phyloP scores from a whole-genome alignment of 2,113 vertebrate species.

The Stigmatopora nigra region DNA sequence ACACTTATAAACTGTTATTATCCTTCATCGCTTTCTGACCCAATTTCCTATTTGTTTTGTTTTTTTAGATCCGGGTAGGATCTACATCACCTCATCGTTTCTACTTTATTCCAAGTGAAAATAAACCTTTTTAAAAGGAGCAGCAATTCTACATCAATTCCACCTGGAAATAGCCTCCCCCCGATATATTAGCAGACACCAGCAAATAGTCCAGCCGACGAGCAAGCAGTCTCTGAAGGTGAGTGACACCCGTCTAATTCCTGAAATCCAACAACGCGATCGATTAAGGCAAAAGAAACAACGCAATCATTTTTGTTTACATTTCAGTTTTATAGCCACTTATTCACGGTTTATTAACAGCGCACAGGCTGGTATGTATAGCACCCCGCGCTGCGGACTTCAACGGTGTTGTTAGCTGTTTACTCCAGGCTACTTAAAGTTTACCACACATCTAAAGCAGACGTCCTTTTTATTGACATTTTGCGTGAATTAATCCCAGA shows the following conservation, averaged over 20 bases:
- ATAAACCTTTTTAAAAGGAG: background rate
- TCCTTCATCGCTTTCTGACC: no score
- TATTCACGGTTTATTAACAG: background rate
- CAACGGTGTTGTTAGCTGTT: background rate
- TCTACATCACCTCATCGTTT: background rate
- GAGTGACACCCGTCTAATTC: slow-evolving; percentile 8
- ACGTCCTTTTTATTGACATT: background rate
- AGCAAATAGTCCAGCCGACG: slow-evolving; percentile 29
- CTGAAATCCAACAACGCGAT: background rate
- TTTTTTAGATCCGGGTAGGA: background rate
- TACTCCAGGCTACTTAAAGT: background rate
- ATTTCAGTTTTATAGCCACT: background rate
- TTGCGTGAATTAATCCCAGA: background rate
- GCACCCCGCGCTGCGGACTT: background rate
- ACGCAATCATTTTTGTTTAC: no score
- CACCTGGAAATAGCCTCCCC: background rate
- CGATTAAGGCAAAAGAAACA: background rate
- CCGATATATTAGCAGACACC: slow-evolving; percentile 9
- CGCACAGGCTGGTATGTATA: background rate
- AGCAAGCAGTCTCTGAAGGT: slow-evolving; percentile 16
- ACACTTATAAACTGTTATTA: no score
- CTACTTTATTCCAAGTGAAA: background rate
- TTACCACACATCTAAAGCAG: background rate
- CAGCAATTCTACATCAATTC: background rate
- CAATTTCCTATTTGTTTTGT: background rate